Conservation (phyloP, 2,113 vertebrate species). For the Ptyas mucosa region DNA sequence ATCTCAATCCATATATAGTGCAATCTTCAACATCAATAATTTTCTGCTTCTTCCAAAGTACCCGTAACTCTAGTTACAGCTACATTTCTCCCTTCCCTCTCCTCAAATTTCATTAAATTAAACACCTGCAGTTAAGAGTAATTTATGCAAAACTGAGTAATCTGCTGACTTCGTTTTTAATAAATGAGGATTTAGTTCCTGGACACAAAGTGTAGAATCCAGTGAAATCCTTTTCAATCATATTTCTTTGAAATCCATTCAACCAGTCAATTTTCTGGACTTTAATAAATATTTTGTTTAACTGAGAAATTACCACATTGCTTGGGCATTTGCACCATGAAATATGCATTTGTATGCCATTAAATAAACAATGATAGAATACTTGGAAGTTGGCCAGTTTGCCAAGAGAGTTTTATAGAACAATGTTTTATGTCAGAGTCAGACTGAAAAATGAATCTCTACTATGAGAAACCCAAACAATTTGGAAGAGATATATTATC, state of each 20-base stretch:
- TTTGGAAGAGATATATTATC: neutral
- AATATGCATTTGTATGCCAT: slow-evolving; percentile 9
- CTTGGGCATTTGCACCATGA: neutral
- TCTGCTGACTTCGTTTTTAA: neutral
- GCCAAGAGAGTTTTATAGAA: slow-evolving; percentile 2
- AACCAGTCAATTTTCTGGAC: neutral
- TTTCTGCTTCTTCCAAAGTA: neutral
- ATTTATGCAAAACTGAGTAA: slow-evolving; percentile 9
- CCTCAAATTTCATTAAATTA: neutral
- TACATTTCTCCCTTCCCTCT: neutral
- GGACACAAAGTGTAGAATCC: neutral
- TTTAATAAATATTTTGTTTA: slow-evolving; percentile 8
- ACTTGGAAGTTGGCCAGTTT: neutral
- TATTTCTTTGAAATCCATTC: neutral
- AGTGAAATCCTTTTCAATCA: slow-evolving; percentile 1
- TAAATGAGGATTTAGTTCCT: slow-evolving; percentile 9
- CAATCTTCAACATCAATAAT: neutral
- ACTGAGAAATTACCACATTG: slow-evolving; percentile 1
- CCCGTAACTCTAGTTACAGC: neutral
- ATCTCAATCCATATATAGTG: neutral
- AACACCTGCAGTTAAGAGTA: neutral
- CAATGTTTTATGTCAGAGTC: neutral
- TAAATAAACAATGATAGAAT: slow-evolving; percentile 6
- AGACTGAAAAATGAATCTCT: neutral
- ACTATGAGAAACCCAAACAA: neutral